Evolutionary conservation across 1,140 invertebrate genomes (phyloP), one percentile per base, ranked within the genome.

Genomic region (Anastrepha obliqua): DNA sequence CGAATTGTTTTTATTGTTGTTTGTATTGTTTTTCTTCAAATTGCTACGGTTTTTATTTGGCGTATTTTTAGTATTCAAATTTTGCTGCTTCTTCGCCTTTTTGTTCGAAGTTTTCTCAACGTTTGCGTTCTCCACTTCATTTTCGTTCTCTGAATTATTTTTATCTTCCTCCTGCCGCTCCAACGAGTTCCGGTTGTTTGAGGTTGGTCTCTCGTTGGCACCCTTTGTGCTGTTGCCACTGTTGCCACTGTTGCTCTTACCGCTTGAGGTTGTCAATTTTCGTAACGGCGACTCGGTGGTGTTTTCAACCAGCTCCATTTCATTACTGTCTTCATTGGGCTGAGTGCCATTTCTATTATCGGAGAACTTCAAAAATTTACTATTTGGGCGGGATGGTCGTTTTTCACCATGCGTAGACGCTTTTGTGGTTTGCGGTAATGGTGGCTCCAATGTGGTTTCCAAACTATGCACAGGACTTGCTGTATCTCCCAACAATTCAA

Each of bases 401-500:
- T 81, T 51, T 55, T 51, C 20, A 55, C 8, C 2, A 29, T 55
- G 6, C 74, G 17, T 81, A 7, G 47, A 11, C 44, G 74, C 2
- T 11, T 55, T 81, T 81, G 74, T 81, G 47, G 74, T 81, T 17
- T 81, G 74, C 20, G 74, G 74, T 55, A 47, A 9, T 55, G 74
- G 74, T 55, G 74, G n/a, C 17, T 81, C 74, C 74, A 81, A 55
- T 81, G 74, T 51, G 74, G 47, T 81, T 81, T 81, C 74, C 74
- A 81, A 81, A 3, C 11, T 55, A 20, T 51, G 0, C 47, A 20
- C 6, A 11, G 47, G 13, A 81, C 44, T 51, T 55, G 17, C 44
- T 81, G 9, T 8, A 11, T 42, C 11, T 11, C 15, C 55, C 47
- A 55, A 51, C 17, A 8, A 9, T 20, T 51, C 7, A 7, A 55